phyloP scores from a whole-genome alignment of 1,140 invertebrate species.

The Cherax quadricarinatus region DNA sequence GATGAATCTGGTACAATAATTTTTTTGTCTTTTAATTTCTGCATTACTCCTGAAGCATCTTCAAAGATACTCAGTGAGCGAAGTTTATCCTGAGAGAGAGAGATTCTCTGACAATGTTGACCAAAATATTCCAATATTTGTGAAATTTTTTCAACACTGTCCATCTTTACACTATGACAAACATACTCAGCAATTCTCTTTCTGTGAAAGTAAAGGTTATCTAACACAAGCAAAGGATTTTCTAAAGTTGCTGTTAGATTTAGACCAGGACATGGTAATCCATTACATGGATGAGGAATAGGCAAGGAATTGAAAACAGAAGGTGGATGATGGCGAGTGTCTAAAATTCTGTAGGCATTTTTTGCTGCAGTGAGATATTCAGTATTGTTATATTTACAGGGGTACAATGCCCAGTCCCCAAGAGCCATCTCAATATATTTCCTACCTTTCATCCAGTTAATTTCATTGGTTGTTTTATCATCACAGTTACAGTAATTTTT shows the following conservation, averaged over 20 bases:
- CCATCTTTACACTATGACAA: neutral
- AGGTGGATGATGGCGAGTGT: neutral
- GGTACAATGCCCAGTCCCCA: conserved; percentile 27
- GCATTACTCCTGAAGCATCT: neutral
- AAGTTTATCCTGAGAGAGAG: neutral
- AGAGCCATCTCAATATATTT: conserved; percentile 12
- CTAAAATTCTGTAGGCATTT: conserved; percentile 15
- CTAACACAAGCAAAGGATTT: conserved; percentile 13
- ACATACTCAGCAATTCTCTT: neutral
- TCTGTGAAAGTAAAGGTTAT: conserved; percentile 16
- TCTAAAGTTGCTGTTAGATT: conserved; percentile 22
- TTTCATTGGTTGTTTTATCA: neutral
- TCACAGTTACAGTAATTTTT: neutral
- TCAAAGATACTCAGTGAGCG: conserved; percentile 12
- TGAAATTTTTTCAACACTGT: neutral
- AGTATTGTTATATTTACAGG: neutral
- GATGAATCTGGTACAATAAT: conserved; percentile 22
- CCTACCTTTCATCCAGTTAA: neutral
- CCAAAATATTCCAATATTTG: conserved; percentile 44
- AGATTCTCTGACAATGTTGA: neutral
- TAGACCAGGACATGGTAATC: neutral
- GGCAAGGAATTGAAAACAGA: conserved; percentile 7
- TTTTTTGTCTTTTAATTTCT: neutral
- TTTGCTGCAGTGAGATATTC: neutral
- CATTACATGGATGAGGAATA: neutral